Evolutionary conservation across 1,140 invertebrate genomes (phyloP), one percentile per base, ranked within the genome.

Genomic region (Drosophila tsacasi): DNA sequence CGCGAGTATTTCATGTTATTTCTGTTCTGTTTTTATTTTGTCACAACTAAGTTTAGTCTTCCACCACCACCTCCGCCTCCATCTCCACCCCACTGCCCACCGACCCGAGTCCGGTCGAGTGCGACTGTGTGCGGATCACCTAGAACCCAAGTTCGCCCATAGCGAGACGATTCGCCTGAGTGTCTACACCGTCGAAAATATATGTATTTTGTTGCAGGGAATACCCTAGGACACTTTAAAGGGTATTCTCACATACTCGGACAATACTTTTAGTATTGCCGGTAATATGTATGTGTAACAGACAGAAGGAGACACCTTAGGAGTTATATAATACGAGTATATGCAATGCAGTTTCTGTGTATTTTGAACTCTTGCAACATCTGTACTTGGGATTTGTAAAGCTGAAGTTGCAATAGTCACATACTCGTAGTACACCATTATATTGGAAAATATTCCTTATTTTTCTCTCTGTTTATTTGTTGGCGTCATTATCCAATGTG

Each of bases 401-500:
- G n/a, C n/a, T n/a, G n/a, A n/a, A n/a, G n/a, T n/a, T n/a, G n/a
- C n/a, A n/a, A n/a, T n/a, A n/a, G n/a, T n/a, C n/a, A n/a, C n/a
- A n/a, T n/a, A n/a, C n/a, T n/a, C n/a, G 30, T 30, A 30, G 21
- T 12, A 21, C 19, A 42, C n/a, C 19, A 46, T 19, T 40, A 40
- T 21, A 13, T 21, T 17, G 13, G 0, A 47, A 47, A 49, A 27
- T 25, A 8, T 10, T 8, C 0, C 2, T 37, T 21, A 32, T 71
- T 72, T 59, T 21, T 21, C 23, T 54, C 44, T 19, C 32, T 57
- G 65, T 39, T 40, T 76, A 44, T 86, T 60, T 71, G 68, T 74
- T 77, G 76, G 83, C 83, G 83, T 87, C 84, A 87, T 87, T 87
- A 87, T 87, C 72, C 83, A 87, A 87, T 87, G 76, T 87, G 72